Evolutionary conservation across 1,140 invertebrate species (phyloP).

Genomic region (Drosophila pachea): DNA sequence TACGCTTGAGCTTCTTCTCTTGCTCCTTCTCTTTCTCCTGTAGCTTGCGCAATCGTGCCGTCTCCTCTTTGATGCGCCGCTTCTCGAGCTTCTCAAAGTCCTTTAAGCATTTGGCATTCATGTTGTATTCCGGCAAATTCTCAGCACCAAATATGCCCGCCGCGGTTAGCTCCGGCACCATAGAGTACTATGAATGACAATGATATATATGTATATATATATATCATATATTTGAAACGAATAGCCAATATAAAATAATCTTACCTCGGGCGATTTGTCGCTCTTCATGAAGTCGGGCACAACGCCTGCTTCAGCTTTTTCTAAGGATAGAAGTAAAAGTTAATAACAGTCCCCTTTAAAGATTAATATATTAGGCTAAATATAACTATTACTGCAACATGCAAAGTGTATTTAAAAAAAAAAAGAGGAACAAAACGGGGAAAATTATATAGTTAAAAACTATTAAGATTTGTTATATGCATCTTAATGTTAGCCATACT

Average conservation of each 20-base stretch:
- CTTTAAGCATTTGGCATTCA: conserved; percentile 85
- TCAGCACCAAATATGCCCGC: conserved; percentile 80
- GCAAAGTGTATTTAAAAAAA: no score
- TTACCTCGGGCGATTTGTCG: conserved; percentile 85
- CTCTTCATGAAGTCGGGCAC: conserved; percentile 68
- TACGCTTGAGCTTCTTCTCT: conserved; percentile 87
- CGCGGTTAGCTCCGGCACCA: conserved; percentile 80
- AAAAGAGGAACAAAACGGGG: no score
- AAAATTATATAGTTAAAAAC: no score
- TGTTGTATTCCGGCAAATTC: conserved; percentile 82
- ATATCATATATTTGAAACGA: not conserved
- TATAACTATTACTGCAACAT: no score
- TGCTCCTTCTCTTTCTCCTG: conserved; percentile 86
- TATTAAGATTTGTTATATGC: not conserved
- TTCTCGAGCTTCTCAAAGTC: conserved; percentile 89
- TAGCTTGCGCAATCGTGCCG: conserved; percentile 82
- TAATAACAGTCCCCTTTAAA: not conserved
- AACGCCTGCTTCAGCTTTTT: conserved; percentile 62
- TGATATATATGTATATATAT: not conserved
- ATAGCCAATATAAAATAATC: conserved; percentile 33
- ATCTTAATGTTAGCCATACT: not conserved
- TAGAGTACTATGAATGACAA: conserved; percentile 80
- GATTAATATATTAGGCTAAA: not conserved
- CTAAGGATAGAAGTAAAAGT: conserved; percentile 28
- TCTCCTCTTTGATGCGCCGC: conserved; percentile 86